phyloP scores from a whole-genome alignment of 2,888 invertebrate genomes.

The Rapana venosa region DNA sequence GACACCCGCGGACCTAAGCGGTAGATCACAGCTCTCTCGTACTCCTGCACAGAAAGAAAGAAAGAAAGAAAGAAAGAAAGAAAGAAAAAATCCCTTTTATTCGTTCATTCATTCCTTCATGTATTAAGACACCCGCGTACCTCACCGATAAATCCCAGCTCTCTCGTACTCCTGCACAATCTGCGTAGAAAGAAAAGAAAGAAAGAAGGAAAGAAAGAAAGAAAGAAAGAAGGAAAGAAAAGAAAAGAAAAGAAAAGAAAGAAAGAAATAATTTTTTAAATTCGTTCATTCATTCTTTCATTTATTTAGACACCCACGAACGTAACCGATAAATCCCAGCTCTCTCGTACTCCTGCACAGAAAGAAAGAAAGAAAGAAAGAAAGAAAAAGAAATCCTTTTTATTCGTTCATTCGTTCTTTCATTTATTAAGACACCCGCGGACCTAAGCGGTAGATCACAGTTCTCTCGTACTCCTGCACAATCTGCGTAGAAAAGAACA shows the following conservation, averaged over 20 bases:
- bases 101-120: constrained; percentile 97
- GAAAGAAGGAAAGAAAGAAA: neutral
- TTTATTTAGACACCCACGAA: constrained; percentile 84
- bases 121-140: constrained; percentile 89
- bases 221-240: no score
- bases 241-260: no score
- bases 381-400: no score
- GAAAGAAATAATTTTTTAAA: no score
- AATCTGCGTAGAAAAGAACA: constrained; percentile 84
- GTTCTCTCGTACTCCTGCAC: constrained; percentile 97
- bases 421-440: constrained; percentile 83
- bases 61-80: no score
- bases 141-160: no score
- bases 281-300: no score
- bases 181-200: constrained; percentile 37
- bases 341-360: constrained; percentile 94
- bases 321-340: constrained; percentile 96
- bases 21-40: neutral
- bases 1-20: no score
- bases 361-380: no score
- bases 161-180: no score
- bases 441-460: constrained; percentile 94
- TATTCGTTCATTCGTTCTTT: neutral
- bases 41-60: no score
- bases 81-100: no score